Evolutionary conservation across 2,888 invertebrate species (phyloP).

Genomic region (Parthenolecanium corni): DNA sequence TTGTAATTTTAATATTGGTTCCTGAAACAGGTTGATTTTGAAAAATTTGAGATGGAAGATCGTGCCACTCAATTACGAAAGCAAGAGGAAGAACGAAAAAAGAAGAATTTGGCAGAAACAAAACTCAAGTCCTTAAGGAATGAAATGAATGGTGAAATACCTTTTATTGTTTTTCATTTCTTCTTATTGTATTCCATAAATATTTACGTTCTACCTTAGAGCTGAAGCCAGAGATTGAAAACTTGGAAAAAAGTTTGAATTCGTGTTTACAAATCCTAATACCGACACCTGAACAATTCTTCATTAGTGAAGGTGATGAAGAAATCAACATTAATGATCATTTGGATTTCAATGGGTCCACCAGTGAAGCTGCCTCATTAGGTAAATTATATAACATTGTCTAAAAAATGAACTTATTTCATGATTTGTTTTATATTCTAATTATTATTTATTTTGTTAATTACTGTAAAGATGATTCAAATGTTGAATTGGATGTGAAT

Average conservation of each 20-base stretch:
- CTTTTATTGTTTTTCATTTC: constrained; percentile 1
- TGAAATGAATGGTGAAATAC: background rate
- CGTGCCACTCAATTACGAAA: constrained; percentile 33
- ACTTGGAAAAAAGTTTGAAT: constrained; percentile 35
- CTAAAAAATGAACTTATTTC: background rate
- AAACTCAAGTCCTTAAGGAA: constrained; percentile 2
- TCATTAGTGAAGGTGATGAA: constrained; percentile 31
- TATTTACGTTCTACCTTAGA: constrained; percentile 32
- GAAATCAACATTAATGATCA: background rate
- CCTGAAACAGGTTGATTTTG: constrained; percentile 20
- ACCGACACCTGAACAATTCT: constrained; percentile 37
- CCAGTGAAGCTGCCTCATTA: background rate
- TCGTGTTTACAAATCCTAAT: constrained; percentile 37
- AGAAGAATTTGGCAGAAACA: constrained; percentile 33
- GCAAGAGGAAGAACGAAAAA: constrained; percentile 34
- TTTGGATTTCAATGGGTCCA: background rate
- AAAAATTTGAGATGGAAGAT: constrained; percentile 22
- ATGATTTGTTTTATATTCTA: background rate
- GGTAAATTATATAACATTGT: background rate
- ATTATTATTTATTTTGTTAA: background rate
- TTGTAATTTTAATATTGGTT: background rate
- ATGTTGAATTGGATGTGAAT: constrained; percentile 5
- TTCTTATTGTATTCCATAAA: background rate
- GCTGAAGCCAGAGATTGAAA: constrained; percentile 36
- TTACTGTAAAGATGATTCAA: background rate